phyloP scores from a whole-genome alignment of 2,797 vertebrate genomes.

The Coendou prehensilis region DNA sequence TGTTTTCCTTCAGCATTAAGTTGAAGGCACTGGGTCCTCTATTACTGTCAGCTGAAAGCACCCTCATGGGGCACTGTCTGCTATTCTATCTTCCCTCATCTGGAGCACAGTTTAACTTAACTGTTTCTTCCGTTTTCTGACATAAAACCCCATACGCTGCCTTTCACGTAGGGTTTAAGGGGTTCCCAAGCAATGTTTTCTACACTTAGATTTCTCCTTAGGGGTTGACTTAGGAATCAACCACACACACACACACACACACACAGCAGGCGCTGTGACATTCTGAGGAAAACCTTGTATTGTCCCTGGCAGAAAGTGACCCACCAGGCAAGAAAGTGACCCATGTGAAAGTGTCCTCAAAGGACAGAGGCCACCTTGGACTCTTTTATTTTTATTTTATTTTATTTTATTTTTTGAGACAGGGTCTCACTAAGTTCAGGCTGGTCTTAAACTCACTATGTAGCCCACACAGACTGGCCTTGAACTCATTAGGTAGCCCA shows the following conservation, averaged over 20 bases:
- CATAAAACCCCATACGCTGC: background rate
- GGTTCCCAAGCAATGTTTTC: background rate
- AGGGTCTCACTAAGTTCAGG: too few species aligned
- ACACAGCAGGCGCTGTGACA: background rate
- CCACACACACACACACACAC: background rate
- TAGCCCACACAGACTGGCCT: too few species aligned
- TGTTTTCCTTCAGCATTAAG: background rate
- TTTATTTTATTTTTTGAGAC: too few species aligned
- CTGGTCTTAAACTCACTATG: background rate
- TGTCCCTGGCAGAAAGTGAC: background rate
- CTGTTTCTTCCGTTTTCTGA: background rate
- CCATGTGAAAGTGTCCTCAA: background rate
- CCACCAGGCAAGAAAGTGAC: background rate
- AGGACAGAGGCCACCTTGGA: background rate
- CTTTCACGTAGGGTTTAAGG: background rate
- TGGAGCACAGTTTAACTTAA: background rate
- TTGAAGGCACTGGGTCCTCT: fast-evolving
- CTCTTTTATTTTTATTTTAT: too few species aligned
- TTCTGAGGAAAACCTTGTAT: background rate
- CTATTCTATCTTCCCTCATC: background rate
- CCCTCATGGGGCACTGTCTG: fast-evolving
- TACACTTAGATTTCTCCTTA: background rate
- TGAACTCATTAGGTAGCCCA: too few species aligned
- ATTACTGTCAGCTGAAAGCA: background rate
- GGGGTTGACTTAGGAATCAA: background rate